phyloP scores from a whole-genome alignment of 2,113 vertebrate species.

The Eurypyga helias region DNA sequence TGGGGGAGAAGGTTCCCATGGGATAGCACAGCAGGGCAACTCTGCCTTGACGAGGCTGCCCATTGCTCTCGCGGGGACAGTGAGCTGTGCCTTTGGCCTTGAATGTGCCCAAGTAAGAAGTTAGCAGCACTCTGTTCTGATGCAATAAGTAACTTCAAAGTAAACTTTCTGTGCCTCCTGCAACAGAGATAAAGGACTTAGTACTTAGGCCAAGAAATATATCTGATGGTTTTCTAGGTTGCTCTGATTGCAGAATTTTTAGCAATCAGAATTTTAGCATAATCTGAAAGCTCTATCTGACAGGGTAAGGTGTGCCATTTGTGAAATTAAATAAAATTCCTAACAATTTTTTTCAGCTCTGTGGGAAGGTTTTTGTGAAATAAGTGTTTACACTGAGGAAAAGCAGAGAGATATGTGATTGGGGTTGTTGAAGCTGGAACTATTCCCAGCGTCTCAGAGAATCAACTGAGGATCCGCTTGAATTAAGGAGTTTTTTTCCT shows the following conservation, averaged over 20 bases:
- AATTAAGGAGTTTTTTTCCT: not conserved
- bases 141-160: not conserved
- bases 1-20: accelerated
- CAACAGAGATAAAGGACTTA: not conserved
- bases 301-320: not conserved
- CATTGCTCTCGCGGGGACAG: accelerated
- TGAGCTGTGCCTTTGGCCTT: not conserved
- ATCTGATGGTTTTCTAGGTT: not conserved
- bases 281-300: not conserved
- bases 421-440: not conserved
- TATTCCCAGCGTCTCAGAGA: not conserved
- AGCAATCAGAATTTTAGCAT: not conserved
- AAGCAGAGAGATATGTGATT: not conserved
- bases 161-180: not conserved
- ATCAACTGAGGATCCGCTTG: not conserved
- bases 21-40: accelerated
- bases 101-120: not conserved
- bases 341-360: not conserved
- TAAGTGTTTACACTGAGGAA: not conserved
- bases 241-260: not conserved
- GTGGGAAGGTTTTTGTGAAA: not conserved
- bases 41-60: accelerated
- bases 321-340: not conserved
- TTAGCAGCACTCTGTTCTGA: not conserved
- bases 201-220: not conserved